Evolutionary conservation across 2,888 invertebrate genomes (phyloP).

Genomic region (Mongoloraphidia duomilia): DNA sequence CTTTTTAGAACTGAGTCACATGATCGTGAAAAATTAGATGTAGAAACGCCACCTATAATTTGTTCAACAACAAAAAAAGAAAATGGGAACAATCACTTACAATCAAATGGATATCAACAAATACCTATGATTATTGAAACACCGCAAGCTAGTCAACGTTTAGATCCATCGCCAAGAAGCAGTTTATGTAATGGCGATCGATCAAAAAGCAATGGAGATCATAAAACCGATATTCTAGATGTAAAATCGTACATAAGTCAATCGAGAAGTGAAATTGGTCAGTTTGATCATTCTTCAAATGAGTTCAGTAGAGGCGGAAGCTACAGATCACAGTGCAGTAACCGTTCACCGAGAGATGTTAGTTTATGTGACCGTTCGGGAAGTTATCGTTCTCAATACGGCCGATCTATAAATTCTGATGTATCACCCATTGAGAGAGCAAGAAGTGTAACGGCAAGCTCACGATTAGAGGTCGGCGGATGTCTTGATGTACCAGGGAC

Average conservation of each 20-base stretch:
- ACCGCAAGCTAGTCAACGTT: slow-evolving; percentile 16
- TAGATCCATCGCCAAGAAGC: neutral
- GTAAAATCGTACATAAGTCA: slow-evolving; percentile 60
- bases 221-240: slow-evolving; percentile 45
- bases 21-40: slow-evolving; percentile 25
- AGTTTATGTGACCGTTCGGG: slow-evolving; percentile 28
- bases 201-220: slow-evolving; percentile 14
- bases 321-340: slow-evolving; percentile 52
- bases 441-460: slow-evolving; percentile 27
- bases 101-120: slow-evolving; percentile 41
- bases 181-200: neutral
- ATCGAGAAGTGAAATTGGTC: slow-evolving; percentile 51
- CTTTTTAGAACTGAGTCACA: slow-evolving; percentile 40
- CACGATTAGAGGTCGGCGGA: slow-evolving; percentile 16
- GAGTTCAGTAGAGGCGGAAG: slow-evolving; percentile 47
- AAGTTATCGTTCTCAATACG: slow-evolving; percentile 32
- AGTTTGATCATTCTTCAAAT: slow-evolving; percentile 25
- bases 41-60: slow-evolving; percentile 10
- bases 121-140: slow-evolving; percentile 49
- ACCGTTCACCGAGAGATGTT: slow-evolving; percentile 34
- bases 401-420: slow-evolving; percentile 24
- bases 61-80: slow-evolving; percentile 6
- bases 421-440: slow-evolving; percentile 16
- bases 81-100: slow-evolving; percentile 1
- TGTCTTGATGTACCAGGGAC: slow-evolving; percentile 22